Base-by-base conservation (phyloP, 92 coral and sea anemone species). In the Hydrozoanthus gracilis region DNA sequence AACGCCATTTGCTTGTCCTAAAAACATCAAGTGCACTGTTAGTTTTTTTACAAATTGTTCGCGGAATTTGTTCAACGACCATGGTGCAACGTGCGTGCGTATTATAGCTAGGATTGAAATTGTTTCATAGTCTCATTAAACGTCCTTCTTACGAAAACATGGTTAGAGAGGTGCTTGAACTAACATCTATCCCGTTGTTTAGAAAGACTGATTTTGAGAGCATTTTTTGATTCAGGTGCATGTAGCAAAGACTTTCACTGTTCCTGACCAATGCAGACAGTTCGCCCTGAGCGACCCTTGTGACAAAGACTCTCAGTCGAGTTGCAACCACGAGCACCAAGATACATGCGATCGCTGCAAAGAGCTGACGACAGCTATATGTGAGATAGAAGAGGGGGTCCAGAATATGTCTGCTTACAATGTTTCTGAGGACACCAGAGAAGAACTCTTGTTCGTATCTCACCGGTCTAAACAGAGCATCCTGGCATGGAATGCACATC, bases 231-330 rank as follows among this genome's bases (percentile, higher is more conserved):
- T 82, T 82, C 52, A 92, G 95, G 95, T 89, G 60, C 92, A 92
- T 55, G 91, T 92, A 13, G 82, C 89, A 65, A 84, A 92, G 89
- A 56, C 73, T 27, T 90, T 88, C 4, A 84, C 60, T 51, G 80
- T 92, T 9, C 86, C 91, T 4, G 95, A 90, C 71, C 95, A 92
- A 75, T 87, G 95, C 86, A 92, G 88, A 84, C 71, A 73, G 3
- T 92, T 77, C 55, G 86, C 95, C 46, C 71, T 92, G 51, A 90
- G 88, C 75, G 91, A 87, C 68, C 89, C 91, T 71, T 68, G 46
- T 2, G 93, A 90, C 84, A 78, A 64, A 52, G 91, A 79, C 83
- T 90, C 65, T 73, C 88, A 92, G 65, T 17, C 83, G 10, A 85
- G 18, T 44, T 83, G 92, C 82, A 50, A 76, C 56, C 95, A 92